Percentiles rank a stretch among this genome's conserved stretches.
phyloP scores from a whole-genome alignment of 1,140 invertebrate genomes.

The Euura lappo region DNA sequence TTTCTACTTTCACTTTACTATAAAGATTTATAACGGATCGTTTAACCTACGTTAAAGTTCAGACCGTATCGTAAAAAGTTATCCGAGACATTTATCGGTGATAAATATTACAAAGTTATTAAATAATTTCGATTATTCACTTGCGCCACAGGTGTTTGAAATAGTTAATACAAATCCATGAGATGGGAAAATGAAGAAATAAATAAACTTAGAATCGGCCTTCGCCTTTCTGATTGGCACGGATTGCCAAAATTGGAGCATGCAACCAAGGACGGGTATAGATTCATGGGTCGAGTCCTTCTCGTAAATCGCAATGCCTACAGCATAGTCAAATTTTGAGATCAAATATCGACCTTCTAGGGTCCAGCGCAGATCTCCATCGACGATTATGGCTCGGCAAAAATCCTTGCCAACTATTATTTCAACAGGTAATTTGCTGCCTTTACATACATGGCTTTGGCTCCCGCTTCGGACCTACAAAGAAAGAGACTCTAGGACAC shows the following conservation, averaged over 20 bases:
- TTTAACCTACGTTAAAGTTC: too few relatives aligned
- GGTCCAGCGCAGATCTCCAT: background rate
- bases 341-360: background rate
- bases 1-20: background rate
- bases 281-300: background rate
- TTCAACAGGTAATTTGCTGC: background rate
- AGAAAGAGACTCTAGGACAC: conserved; percentile 5
- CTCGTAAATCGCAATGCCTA: background rate
- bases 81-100: too few relatives aligned
- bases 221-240: too few relatives aligned
- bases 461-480: background rate
- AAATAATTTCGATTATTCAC: too few relatives aligned
- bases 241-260: too few relatives aligned
- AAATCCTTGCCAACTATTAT: conserved; percentile 4
- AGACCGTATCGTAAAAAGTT: too few relatives aligned
- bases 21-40: too few relatives aligned
- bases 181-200: too few relatives aligned
- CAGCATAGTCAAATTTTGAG: background rate
- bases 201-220: too few relatives aligned
- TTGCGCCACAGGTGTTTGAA: too few relatives aligned
- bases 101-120: too few relatives aligned
- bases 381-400: background rate
- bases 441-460: background rate
- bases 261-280: background rate
- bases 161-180: too few relatives aligned